Conservation (phyloP, 2,113 vertebrate genomes). For the Gorsachius goisagi region DNA sequence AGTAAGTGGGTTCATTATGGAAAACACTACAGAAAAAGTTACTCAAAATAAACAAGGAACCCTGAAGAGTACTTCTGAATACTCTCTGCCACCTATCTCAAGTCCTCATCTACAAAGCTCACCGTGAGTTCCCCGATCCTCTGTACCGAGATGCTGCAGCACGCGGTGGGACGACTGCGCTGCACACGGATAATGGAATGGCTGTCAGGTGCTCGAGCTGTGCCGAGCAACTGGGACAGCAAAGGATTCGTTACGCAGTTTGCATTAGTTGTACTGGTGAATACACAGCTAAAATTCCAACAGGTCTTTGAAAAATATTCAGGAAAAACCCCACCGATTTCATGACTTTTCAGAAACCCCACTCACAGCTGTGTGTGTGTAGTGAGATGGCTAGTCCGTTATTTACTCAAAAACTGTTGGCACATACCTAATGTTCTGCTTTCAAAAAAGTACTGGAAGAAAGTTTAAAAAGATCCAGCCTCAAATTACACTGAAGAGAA, state of each 20-base stretch:
- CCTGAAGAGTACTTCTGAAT: background rate
- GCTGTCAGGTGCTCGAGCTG: background rate
- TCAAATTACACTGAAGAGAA: background rate
- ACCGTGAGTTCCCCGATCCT: background rate
- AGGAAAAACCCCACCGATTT: background rate
- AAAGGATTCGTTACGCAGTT: background rate
- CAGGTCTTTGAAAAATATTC: background rate
- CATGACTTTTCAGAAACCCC: background rate
- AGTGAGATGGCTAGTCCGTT: background rate
- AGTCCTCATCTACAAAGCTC: background rate
- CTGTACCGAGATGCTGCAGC: background rate
- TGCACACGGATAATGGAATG: fast-evolving
- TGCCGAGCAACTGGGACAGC: fast-evolving
- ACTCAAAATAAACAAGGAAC: background rate
- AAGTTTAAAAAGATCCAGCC: background rate
- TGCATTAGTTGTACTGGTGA: background rate
- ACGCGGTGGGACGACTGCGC: background rate
- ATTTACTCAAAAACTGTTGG: background rate
- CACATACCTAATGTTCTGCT: background rate
- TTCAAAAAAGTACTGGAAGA: background rate
- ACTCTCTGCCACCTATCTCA: background rate
- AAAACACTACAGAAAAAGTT: background rate
- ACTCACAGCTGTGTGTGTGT: background rate
- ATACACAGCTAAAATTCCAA: background rate
- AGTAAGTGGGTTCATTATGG: background rate